Evolutionary conservation across 1,140 invertebrate genomes (phyloP), one percentile per base, ranked within the genome.

Genomic region (Aphelinus atriplicis): DNA sequence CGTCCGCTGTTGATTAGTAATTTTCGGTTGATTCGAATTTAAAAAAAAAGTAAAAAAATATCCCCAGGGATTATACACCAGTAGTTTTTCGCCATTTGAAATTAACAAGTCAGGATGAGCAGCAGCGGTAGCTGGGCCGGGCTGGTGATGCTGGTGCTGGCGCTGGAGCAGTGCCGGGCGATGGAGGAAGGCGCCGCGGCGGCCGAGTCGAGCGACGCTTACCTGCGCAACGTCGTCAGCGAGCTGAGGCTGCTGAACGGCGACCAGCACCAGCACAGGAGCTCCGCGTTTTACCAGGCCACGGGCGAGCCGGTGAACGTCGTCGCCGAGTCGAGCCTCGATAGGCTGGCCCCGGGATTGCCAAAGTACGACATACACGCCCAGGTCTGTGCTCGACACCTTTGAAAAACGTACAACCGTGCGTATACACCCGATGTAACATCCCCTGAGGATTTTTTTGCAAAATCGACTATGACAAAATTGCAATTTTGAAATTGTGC

Each of bases 181-280:
- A 45, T 63, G 61, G 61, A 48, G 53, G 45, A 55, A 6, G 26
- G 26, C 26, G 10, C 50, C 0, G 48, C n/a, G 45, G 26, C 42
- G 51, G 7, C 53, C 4, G 73, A 75, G 43, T n/a, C 45, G 7
- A 75, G 73, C 42, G 55, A 65, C 42, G 43, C 53, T 1, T 75
- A 75, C 43, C 56, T 75, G 45, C 60, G 67, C 1, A 75, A 75
- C 67, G 73, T 75, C 46, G 73, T 75, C 7, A 58, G 48, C 10
- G 73, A 75, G 58, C 9, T 75, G 1, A 53, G 56, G 4, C 2
- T 69, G 0, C 48, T 75, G 7, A 69, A 75, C 65, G 68, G 68
- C 1, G 1, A 7, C 53, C 9, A 3, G 9, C 63, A 26, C 26
- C 26, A 26, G 48, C 7, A 26, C 6, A 26, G 45, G 45, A 62